Base-by-base conservation (phyloP, 2,888 invertebrate genomes). In the Scaptomyza flava region DNA sequence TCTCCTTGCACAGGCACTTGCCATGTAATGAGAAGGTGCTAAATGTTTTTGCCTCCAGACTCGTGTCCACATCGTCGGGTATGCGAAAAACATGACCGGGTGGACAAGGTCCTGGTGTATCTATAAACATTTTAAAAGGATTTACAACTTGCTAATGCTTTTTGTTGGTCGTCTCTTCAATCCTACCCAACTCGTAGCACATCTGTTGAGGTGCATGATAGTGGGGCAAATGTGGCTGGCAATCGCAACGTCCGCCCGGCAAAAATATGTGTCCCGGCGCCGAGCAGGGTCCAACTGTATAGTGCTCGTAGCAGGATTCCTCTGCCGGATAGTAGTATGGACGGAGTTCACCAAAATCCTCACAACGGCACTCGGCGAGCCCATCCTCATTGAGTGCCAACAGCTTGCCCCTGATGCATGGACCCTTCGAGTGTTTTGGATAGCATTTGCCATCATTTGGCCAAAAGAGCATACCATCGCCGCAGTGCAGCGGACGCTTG, bases 251-350 rank as follows among this genome's bases (percentile, higher is more conserved):
- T 2, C 94, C 93, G 14, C 94, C 93, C 0, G 96, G 96, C 53
- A 97, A 91, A 91, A 96, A 97, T 58, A 97, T 92, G 89, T 95
- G 94, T 0, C 97, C 97, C 7, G 93, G 93, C 74, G 95, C 94
- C 61, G 94, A 94, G 87, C 97, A 97, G 0, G 97, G 97, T 0
- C 97, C 97, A 73, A 94, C 93, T 0, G 96, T 95, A 91, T 95
- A 96, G 89, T 96, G 96, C 75, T 96, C 95, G 89, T 96, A 95
- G 89, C 97, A 97, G 1, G 95, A 94, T n/a, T 94, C 93, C 48
- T 94, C 94, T 2, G 91, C 91, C 0, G 93, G 86, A 93, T 95
- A 95, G 85, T 93, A 94, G 86, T 94, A 94, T 23, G 91, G 88
- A 23, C 91, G 91, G 67, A 93, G 90, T 53, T 93, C 93, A 14